Base-by-base conservation (phyloP, 2,113 vertebrate genomes). In the Oplegnathus fasciatus region DNA sequence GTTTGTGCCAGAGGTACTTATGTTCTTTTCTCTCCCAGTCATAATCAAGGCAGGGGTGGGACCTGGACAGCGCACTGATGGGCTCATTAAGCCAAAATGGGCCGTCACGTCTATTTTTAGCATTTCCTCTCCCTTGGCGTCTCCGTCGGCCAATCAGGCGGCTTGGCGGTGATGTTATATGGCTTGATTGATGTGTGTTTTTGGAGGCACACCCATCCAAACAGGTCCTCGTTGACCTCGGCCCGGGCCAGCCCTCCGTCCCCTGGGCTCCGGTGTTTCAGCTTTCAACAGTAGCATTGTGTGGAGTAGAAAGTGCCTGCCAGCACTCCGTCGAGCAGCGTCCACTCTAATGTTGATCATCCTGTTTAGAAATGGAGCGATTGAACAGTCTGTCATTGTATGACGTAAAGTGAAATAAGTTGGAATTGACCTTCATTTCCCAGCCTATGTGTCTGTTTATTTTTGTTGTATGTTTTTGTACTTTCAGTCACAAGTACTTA, bases 101-200 rank as follows among this genome's bases (percentile, higher is more conserved):
- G 65, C 87, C 17, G 71, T 79, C 68, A 2, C 0, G 17, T 90
- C 87, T 93, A 91, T 94, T 93, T 93, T 92, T 90, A 90, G 85
- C 75, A 18, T 61, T 82, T 86, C 80, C 66, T 84, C 54, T 88
- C 78, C 76, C 71, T 78, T 7, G 20, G 44, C 10, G 3, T 68
- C 42, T 32, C 61, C 15, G 9, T 80, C 71, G n/a, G 75, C 88
- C 90, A 93, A 84, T 93, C 83, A 30, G 30, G 57, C 14, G 24
- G 42, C 79, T 28, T n/a, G 24, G 6, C 50, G 4, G 68, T 84
- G 82, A 88, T 87, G 72, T 62, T 82, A 78, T 88, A 71, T 52
- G 57, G 1, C 62, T 71, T 80, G 86, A 88, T 83, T 84, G 75
- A 88, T 84, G 89, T 77, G 81, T 74, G 54, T 88, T 89, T 91